A percentile compares a stretch with the other conserved stretches of the same genome.
phyloP scores from a whole-genome alignment of 2,797 vertebrate genomes.

The Myiotriccus ornatus region DNA sequence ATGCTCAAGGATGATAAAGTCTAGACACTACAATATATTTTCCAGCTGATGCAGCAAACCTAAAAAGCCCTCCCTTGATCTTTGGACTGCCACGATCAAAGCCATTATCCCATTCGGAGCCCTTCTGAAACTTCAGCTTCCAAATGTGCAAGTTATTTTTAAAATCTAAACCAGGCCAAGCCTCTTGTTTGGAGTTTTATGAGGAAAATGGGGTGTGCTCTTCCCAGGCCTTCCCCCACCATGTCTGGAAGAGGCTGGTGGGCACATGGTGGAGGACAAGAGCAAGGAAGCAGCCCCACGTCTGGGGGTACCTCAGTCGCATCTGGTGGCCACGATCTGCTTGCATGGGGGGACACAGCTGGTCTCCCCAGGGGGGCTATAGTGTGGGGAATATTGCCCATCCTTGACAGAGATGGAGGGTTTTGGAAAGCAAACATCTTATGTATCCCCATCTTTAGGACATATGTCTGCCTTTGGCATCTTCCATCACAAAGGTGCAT shows the following conservation, averaged over 20 bases:
- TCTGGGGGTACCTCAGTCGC: neutral
- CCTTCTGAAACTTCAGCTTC: slow-evolving; percentile 62
- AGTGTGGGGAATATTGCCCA: neutral
- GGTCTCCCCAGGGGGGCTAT: accelerated
- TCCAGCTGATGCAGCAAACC: slow-evolving; percentile 59
- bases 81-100: slow-evolving; percentile 52
- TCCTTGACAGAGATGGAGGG: neutral
- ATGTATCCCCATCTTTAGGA: neutral
- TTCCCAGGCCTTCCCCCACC: neutral
- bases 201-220: neutral
- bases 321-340: accelerated
- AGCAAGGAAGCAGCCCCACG: neutral
- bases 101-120: slow-evolving; percentile 13
- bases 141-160: slow-evolving; percentile 64
- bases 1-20: slow-evolving; percentile 38
- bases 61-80: slow-evolving; percentile 51
- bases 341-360: neutral
- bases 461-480: neutral
- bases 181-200: slow-evolving; percentile 39
- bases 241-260: neutral
- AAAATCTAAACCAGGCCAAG: slow-evolving; percentile 67
- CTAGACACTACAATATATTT: slow-evolving; percentile 58
- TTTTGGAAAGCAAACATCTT: neutral
- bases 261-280: neutral
- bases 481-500: accelerated